Conservation (phyloP, 1,140 invertebrate genomes). For the Rhopalosiphum maidis region DNA sequence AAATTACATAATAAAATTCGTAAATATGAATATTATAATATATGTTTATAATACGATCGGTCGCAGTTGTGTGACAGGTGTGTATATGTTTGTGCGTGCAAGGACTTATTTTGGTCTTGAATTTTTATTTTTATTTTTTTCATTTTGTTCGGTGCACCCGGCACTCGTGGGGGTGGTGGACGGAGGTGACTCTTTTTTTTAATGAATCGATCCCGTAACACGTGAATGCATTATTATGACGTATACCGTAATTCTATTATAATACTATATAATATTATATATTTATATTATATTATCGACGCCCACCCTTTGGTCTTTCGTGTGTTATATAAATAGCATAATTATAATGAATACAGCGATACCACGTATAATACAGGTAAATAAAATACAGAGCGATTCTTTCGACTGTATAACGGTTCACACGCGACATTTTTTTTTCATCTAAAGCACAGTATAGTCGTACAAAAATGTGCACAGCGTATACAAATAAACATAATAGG, state of each 20-base stretch:
- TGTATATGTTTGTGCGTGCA: not conserved
- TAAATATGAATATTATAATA: slow-evolving; percentile 10
- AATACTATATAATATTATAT: not conserved
- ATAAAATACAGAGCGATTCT: not conserved
- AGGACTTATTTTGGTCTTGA: not conserved
- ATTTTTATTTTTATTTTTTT: not conserved
- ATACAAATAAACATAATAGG: no score
- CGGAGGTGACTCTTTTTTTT: not conserved
- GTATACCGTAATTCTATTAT: not conserved
- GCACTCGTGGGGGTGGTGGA: no score
- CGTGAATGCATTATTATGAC: not conserved
- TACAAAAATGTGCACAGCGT: no score
- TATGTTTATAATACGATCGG: not conserved
- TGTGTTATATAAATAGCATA: not conserved
- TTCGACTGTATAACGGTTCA: no score
- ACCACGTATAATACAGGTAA: not conserved
- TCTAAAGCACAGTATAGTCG: no score
- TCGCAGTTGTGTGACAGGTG: not conserved
- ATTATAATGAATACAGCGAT: not conserved
- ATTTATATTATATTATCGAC: not conserved
- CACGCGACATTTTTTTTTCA: no score
- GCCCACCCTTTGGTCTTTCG: not conserved
- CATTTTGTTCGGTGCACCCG: not conserved
- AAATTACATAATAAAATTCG: not conserved
- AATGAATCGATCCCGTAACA: not conserved